Evolutionary conservation across 2,888 invertebrate genomes (phyloP).

Genomic region (Drosophila paracracens): DNA sequence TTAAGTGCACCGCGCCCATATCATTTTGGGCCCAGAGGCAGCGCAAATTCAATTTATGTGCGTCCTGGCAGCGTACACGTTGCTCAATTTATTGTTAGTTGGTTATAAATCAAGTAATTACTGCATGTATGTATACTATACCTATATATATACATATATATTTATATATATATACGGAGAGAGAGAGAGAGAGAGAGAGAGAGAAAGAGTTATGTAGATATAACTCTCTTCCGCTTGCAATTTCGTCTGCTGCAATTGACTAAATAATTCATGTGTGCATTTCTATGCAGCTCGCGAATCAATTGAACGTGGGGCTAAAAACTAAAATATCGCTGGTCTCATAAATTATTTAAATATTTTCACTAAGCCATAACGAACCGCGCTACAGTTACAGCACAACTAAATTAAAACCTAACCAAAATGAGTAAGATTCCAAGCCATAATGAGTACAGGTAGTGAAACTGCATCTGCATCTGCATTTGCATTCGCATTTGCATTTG

Average conservation of each 20-base stretch:
- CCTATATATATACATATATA: not conserved
- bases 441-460: slow-evolving; percentile 25
- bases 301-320: slow-evolving; percentile 45
- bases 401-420: slow-evolving; percentile 55
- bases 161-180: not conserved
- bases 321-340: slow-evolving; percentile 50
- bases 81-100: slow-evolving; percentile 25
- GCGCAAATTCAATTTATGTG: slow-evolving; percentile 46
- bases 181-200: not conserved
- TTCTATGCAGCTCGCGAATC: slow-evolving; percentile 33
- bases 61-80: slow-evolving; percentile 4
- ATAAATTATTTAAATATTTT: slow-evolving; percentile 60
- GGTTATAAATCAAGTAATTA: slow-evolving; percentile 59
- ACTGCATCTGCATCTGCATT: slow-evolving; percentile 5
- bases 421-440: slow-evolving; percentile 20
- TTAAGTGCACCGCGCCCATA: slow-evolving; percentile 43
- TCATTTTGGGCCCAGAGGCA: slow-evolving; percentile 24
- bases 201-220: not conserved
- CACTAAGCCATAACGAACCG: slow-evolving; percentile 9
- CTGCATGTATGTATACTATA: slow-evolving; percentile 13
- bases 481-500: not conserved
- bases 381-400: slow-evolving; percentile 4
- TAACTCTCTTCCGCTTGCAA: slow-evolving; percentile 7
- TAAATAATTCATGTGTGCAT: slow-evolving; percentile 60
- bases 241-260: slow-evolving; percentile 22